These are phyloP conservation scores for Glyphotaelius pellucidus DNA, from an alignment of 2,888 invertebrate species.

Conservation along the genomic window DNA sequence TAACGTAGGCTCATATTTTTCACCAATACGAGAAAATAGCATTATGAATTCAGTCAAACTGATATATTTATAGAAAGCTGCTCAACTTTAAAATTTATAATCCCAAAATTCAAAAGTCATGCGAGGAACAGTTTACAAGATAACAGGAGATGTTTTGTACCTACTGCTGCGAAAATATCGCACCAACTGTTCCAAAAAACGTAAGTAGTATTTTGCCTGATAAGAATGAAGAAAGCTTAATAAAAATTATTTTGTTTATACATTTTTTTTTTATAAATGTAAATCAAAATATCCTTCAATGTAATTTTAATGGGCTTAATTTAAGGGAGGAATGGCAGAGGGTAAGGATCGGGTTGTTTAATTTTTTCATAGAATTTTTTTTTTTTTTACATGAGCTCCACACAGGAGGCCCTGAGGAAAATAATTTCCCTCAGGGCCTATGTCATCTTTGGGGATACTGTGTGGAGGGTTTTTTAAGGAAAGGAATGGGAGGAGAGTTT, in stretches of 20 bases:
- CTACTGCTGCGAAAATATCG: neutral
- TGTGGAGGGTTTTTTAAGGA: no score
- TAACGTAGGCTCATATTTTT: neutral
- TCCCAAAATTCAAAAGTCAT: neutral
- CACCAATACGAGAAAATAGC: neutral
- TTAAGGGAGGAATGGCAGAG: neutral
- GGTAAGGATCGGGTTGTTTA: neutral
- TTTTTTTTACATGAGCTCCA: no score
- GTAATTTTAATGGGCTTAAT: neutral
- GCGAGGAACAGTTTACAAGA: neutral
- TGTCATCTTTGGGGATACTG: no score
- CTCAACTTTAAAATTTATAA: neutral
- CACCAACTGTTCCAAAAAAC: neutral
- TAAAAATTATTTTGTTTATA: no score
- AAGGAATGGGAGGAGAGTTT: no score
- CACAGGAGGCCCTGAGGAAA: no score
- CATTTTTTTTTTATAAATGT: neutral
- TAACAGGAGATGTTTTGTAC: neutral
- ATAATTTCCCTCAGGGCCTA: no score
- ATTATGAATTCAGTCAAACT: neutral
- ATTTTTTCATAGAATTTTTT: neutral
- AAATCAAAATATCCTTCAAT: neutral
- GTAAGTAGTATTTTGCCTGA: neutral
- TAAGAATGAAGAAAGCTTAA: neutral
- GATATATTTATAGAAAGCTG: neutral